Conservation (phyloP, 2,888 invertebrate species). For the Apotomis turbidana region DNA sequence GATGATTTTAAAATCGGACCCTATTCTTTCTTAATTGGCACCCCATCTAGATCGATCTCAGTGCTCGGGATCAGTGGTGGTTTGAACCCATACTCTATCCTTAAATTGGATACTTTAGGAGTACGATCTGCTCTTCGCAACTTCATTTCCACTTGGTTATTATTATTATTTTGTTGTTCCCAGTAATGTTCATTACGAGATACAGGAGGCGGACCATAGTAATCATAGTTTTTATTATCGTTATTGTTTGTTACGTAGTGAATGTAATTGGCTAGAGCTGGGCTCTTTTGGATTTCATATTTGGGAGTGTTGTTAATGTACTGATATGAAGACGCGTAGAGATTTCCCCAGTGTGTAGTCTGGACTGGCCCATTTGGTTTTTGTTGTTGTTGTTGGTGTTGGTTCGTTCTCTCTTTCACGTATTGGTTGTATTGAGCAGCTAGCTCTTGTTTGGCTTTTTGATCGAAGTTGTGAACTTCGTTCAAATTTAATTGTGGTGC, state of each 20-base stretch:
- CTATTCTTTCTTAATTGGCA: constrained; percentile 79
- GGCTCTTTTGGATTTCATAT: constrained; percentile 45
- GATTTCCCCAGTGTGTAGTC: constrained; percentile 68
- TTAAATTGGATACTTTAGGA: constrained; percentile 74
- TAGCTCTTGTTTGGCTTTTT: constrained; percentile 46
- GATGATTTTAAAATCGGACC: too few relatives aligned
- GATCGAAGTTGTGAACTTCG: constrained; percentile 31
- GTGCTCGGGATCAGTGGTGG: constrained; percentile 92
- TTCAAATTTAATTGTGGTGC: constrained; percentile 40
- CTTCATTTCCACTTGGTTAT: constrained; percentile 69
- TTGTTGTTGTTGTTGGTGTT: too few relatives aligned
- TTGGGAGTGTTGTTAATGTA: constrained; percentile 63
- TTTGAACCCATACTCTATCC: constrained; percentile 92
- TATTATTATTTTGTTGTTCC: constrained; percentile 56
- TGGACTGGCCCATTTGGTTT: constrained; percentile 48
- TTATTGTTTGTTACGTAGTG: constrained; percentile 52
- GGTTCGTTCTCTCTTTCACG: constrained; percentile 46
- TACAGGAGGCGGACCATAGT: constrained; percentile 82
- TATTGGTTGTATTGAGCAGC: constrained; percentile 48
- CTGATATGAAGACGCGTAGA: constrained; percentile 71
- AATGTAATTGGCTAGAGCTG: constrained; percentile 52
- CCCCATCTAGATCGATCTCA: constrained; percentile 89
- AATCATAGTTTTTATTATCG: constrained; percentile 56
- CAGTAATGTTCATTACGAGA: constrained; percentile 56
- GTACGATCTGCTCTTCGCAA: constrained; percentile 84